A percentile compares a stretch with the other conserved stretches of the same genome.
Conservation (phyloP, 2,797 vertebrate genomes). For the Anniella stebbinsi region DNA sequence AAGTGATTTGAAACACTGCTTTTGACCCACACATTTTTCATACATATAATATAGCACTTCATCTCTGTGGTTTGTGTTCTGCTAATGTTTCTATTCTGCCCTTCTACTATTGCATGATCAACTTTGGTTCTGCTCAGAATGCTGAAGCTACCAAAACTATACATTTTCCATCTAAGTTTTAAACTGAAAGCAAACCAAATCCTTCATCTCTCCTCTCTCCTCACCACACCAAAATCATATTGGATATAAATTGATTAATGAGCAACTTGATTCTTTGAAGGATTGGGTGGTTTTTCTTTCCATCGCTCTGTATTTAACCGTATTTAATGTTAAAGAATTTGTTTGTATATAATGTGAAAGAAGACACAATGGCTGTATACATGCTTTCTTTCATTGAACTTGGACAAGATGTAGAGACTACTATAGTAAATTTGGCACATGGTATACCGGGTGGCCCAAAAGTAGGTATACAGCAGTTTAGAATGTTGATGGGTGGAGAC, state of each 20-base stretch:
- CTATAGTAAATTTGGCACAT: not conserved
- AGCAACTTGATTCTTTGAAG: not conserved
- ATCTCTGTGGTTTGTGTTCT: constrained; percentile 40
- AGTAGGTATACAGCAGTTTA: too few species aligned
- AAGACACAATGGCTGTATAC: not conserved
- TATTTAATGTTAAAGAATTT: too few species aligned
- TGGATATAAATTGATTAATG: not conserved
- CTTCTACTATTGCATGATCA: not conserved
- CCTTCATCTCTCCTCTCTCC: not conserved
- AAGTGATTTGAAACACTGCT: constrained; percentile 46
- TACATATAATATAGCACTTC: constrained; percentile 46
- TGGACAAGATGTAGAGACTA: not conserved
- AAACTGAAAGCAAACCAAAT: not conserved
- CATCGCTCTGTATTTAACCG: not conserved
- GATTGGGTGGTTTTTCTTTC: too few species aligned
- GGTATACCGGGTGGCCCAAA: too few species aligned
- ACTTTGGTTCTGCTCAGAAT: not conserved
- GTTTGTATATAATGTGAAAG: not conserved
- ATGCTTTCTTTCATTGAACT: not conserved
- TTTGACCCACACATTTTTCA: constrained; percentile 3
- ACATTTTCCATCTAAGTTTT: not conserved
- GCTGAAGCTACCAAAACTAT: not conserved
- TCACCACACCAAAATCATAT: not conserved
- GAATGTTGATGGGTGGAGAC: too few species aligned
- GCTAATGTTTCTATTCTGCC: not conserved